phyloP scores from a whole-genome alignment of 2,888 invertebrate genomes.

The Volucella inflata region DNA sequence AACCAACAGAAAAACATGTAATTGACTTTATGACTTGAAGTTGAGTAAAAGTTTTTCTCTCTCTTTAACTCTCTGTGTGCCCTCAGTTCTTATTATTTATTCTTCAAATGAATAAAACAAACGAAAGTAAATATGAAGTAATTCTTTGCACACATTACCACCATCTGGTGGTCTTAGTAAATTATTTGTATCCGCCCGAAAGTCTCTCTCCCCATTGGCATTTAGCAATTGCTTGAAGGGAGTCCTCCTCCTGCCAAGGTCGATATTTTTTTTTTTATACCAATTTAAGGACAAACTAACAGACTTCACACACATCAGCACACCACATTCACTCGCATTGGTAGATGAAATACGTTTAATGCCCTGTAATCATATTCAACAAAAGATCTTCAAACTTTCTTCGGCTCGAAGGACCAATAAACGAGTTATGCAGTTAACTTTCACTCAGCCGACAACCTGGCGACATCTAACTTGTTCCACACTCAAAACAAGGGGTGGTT shows the following conservation, averaged over 20 bases:
- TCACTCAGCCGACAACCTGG: constrained; percentile 53
- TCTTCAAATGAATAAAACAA: constrained; percentile 40
- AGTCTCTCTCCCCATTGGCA: not conserved
- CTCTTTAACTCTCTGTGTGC: not conserved
- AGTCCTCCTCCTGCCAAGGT: constrained; percentile 15
- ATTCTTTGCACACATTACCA: constrained; percentile 59
- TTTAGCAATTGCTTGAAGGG: not conserved
- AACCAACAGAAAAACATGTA: constrained; percentile 33
- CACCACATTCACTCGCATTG: not conserved
- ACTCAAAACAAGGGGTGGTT: constrained; percentile 41
- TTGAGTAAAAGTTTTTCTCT: constrained; percentile 15
- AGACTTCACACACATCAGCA: constrained; percentile 2
- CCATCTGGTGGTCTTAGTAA: constrained; percentile 55
- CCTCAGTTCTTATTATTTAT: not conserved
- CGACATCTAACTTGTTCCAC: constrained; percentile 54
- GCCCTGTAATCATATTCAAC: constrained; percentile 65
- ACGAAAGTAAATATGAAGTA: constrained; percentile 67
- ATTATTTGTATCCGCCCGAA: constrained; percentile 42
- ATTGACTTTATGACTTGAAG: constrained; percentile 47
- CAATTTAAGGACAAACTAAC: constrained; percentile 46
- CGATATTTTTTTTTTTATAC: constrained; percentile 30
- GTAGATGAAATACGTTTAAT: constrained; percentile 35
- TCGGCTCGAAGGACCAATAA: constrained; percentile 53
- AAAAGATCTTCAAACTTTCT: constrained; percentile 22
- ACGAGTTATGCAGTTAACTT: constrained; percentile 52